Conservation (phyloP, 2,113 vertebrate genomes). For the Pseudopipra pipra region DNA sequence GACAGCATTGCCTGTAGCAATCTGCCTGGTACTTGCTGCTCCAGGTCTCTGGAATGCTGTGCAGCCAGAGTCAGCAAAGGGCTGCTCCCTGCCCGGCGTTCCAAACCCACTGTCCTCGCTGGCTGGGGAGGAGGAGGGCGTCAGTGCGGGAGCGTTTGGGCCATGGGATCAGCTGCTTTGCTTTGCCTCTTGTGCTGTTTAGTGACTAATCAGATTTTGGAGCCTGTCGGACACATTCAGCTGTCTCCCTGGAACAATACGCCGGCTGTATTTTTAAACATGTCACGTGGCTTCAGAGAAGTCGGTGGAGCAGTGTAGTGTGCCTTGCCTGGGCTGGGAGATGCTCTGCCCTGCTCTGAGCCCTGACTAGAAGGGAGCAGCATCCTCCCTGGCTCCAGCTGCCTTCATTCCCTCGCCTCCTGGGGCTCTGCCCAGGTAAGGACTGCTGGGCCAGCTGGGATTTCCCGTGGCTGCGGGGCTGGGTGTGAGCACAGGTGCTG, state of each 20-base stretch:
- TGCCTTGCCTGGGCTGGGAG: conserved; percentile 6
- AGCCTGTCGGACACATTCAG: conserved; percentile 53
- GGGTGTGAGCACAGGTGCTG: neutral
- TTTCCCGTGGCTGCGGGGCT: neutral
- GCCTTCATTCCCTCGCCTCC: fast-evolving
- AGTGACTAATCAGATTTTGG: conserved; percentile 68
- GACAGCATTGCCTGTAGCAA: neutral
- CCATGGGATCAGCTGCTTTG: conserved; percentile 22
- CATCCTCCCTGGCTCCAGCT: fast-evolving
- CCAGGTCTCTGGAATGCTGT: neutral
- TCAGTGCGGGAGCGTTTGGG: fast-evolving
- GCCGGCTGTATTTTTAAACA: conserved; percentile 48
- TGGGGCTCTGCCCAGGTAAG: neutral
- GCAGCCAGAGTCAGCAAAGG: fast-evolving
- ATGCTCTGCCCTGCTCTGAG: neutral
- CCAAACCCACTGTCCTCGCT: neutral
- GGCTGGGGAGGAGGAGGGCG: neutral
- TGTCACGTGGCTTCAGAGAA: conserved; percentile 52
- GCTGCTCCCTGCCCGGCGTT: fast-evolving
- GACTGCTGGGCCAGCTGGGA: neutral
- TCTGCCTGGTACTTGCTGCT: neutral
- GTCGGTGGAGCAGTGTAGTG: neutral
- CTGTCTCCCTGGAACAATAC: conserved; percentile 56
- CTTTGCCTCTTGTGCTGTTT: conserved; percentile 32
- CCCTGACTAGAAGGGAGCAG: neutral